Base-by-base conservation (phyloP, 2,888 invertebrate species). In the Carabus problematicus region DNA sequence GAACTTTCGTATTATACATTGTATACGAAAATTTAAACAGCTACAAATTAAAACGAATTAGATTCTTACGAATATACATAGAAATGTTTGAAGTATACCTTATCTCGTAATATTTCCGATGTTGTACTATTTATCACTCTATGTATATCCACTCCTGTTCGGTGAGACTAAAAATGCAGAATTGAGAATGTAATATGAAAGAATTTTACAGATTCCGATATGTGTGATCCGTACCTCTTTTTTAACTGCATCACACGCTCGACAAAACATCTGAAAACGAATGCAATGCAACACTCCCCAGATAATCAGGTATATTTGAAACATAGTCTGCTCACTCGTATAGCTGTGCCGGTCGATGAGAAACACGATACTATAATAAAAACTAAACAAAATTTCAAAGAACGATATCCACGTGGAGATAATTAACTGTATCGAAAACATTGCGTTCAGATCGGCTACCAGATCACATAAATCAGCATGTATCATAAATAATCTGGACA, bases 331-430 rank as follows among this genome's bases (percentile, higher is more conserved):
- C 45, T 61, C 47, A 8, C 40, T 16, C 14, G 39, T 29, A 16
- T 69, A 69, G 3, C n/a, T 43, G 2, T 45, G 41, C n/a, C 40
- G 19, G 12, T 69, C 69, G 1, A 69, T 18, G 12, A 69, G 55
- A 55, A 69, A 69, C 8, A 56, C 14, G 47, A 69, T 55, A 3
- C 55, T 56, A n/a, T 69, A 62, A 69, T 69, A 69, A 43, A 54
- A 54, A 56, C 62, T 69, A 19, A 62, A 69, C 19, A 69, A 29
- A 9, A 69, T 56, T 45, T 69, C 69, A 61, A 69, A 69, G 18
- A 61, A 69, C n/a, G 61, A 45, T 39, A 62, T 56, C 69, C 69
- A 69, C 12, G 62, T 69, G 3, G 69, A 69, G 16, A 62, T 62
- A 1, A 69, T 8, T 12, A 69, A 39, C 19, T 60, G 60, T 11